Evolutionary conservation across 2,888 invertebrate genomes (phyloP).

Genomic region (Agonopterix alstromeriana): DNA sequence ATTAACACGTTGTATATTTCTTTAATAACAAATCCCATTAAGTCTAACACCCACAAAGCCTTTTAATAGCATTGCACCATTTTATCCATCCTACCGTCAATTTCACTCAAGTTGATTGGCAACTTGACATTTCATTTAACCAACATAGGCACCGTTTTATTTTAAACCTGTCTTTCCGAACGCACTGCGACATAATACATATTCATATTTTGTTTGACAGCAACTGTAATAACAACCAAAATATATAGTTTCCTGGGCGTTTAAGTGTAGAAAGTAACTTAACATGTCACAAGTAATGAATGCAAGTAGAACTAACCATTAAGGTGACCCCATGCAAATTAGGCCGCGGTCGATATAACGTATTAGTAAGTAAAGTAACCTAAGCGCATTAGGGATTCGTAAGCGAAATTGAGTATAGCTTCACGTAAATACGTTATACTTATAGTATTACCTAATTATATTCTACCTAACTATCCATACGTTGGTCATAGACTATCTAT

Average conservation of each 20-base stretch:
- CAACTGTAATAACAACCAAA: conserved; percentile 9
- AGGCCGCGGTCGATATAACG: not conserved
- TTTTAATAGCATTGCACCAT: no score
- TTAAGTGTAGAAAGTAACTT: conserved; percentile 1
- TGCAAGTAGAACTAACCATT: not conserved
- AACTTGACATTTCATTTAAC: no score
- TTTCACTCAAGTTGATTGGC: no score
- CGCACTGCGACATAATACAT: not conserved
- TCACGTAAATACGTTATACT: not conserved
- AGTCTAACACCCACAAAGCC: no score
- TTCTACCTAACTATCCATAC: no score
- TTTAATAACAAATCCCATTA: no score
- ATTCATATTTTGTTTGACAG: conserved; percentile 8
- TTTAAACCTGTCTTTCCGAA: no score
- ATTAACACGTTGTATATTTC: no score
- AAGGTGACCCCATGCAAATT: not conserved
- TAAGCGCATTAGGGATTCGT: not conserved
- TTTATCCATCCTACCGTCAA: no score
- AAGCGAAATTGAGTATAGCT: not conserved
- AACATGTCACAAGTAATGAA: conserved; percentile 8
- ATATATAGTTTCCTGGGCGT: conserved; percentile 12
- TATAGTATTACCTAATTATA: no score
- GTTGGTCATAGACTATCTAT: no score
- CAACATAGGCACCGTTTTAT: no score
- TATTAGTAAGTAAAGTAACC: not conserved